A percentile compares a stretch with the other conserved stretches of the same genome.
These are phyloP conservation scores for Drosophila ochracea DNA, from an alignment of 2,888 invertebrate genomes.

Conservation along the genomic window DNA sequence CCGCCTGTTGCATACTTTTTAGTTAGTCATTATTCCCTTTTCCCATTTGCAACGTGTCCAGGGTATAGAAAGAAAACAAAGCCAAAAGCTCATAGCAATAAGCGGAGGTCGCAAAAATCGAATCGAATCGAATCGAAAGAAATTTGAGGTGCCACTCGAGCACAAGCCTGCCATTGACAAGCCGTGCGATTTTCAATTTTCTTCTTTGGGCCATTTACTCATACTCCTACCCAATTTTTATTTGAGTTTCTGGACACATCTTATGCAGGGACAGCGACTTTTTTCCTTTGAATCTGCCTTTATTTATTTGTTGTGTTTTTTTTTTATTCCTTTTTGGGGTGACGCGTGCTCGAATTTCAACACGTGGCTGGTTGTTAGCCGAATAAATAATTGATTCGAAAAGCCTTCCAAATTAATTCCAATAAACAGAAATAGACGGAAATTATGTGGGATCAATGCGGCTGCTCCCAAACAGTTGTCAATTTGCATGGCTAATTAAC, in stretches of 20 bases:
- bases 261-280: conserved; percentile 6
- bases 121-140: conserved; percentile 35
- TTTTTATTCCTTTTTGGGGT: conserved; percentile 12
- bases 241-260: background rate
- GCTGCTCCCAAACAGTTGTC: conserved; percentile 29
- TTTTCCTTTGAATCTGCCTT: conserved; percentile 36
- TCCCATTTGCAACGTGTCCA: background rate
- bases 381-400: conserved; percentile 56
- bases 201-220: conserved; percentile 8
- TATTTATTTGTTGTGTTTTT: conserved; percentile 29
- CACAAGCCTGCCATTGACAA: conserved; percentile 55
- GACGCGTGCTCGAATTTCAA: conserved; percentile 48
- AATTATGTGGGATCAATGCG: conserved; percentile 22
- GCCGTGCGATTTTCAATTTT: conserved; percentile 31
- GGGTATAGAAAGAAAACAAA: conserved; percentile 1
- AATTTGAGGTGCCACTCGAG: conserved; percentile 67
- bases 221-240: background rate
- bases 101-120: conserved; percentile 7
- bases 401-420: conserved; percentile 57
- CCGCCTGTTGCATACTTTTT: background rate
- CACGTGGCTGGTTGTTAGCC: background rate
- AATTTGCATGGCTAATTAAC: conserved; percentile 70
- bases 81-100: conserved; percentile 3
- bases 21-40: too few species aligned
- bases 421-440: conserved; percentile 30